Evolutionary conservation across 2,113 vertebrate species (phyloP).

Genomic region (Bubo scandiacus): DNA sequence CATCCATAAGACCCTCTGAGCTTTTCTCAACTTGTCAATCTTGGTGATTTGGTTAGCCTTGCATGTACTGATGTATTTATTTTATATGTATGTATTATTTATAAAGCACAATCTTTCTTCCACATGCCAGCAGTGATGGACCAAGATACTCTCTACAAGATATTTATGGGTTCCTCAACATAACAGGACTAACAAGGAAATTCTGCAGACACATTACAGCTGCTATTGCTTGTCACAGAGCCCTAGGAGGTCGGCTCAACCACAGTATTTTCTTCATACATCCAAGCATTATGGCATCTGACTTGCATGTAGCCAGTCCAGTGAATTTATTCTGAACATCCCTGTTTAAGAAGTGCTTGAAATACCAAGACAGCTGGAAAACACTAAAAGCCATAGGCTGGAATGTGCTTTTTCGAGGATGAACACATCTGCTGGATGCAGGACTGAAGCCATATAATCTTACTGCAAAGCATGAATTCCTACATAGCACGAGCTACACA

Average conservation of each 20-base stretch:
- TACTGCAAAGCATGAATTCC: background rate
- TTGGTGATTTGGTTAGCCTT: constrained; percentile 58
- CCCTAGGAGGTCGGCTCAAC: constrained; percentile 7
- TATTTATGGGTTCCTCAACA: constrained; percentile 58
- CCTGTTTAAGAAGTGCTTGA: background rate
- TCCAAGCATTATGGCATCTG: constrained; percentile 1
- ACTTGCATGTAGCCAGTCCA: background rate
- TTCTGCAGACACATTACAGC: background rate
- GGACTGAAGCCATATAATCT: background rate
- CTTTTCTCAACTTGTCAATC: constrained; percentile 35
- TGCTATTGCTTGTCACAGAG: constrained; percentile 46
- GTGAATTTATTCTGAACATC: constrained; percentile 5
- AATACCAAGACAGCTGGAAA: background rate
- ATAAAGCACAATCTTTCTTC: constrained; percentile 52
- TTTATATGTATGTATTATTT: constrained; percentile 69
- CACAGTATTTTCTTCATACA: background rate
- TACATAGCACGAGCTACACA: background rate
- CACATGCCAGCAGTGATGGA: constrained; percentile 47
- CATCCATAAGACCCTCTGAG: constrained; percentile 1
- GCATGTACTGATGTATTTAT: constrained; percentile 55
- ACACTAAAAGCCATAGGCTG: background rate
- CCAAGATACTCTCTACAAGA: constrained; percentile 19
- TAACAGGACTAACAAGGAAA: constrained; percentile 56
- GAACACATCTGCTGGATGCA: background rate
- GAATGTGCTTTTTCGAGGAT: background rate